Base-by-base conservation (phyloP, 2,113 vertebrate species). In the Platysteira castanea region DNA sequence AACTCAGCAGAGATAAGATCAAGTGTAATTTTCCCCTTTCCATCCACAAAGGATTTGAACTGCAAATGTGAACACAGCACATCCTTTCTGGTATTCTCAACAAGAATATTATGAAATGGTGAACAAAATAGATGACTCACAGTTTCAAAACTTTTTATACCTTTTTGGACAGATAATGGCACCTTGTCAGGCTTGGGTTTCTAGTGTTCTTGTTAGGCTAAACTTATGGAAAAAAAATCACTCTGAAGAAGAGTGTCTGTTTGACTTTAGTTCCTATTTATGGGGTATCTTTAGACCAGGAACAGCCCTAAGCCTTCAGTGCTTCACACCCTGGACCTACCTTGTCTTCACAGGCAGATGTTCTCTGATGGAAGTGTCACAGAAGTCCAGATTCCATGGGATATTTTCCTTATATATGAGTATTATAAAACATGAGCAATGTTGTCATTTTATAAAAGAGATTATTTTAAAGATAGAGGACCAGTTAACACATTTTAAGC, bases 401-500 rank as follows among this genome's bases (percentile, higher is more conserved):
- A 50, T 80, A 39, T 47, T 37, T 24, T 76, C 37, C 60, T 89
- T 91, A 17, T 42, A 24, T 27, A 69, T 18, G 21, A 73, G 59
- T 49, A 54, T 3, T 80, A 77, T 53, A 89, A 95, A 96, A 80
- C 35, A 89, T 77, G 86, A 94, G 52, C 71, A 89, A 63, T 24
- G 59, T 86, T 96, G 85, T 97, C 47, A 93, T 97, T 97, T 96
- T 97, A 84, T 89, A 88, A 79, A 93, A 90, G 47, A 91, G 56
- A 89, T 96, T 91, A 69, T 96, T 98, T 96, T 65, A 15, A 86
- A 77, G 76, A 68, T 94, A 41, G 67, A 95, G 97, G 93, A 73
- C 53, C 82, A 92, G 69, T 93, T 95, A 97, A 91, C 92, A 92
- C 67, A 65, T 97, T 97, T 97, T 87, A 97, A 97, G 91, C 95